Percentiles rank a stretch among this genome's conserved stretches.
Conservation (phyloP, 2,888 invertebrate genomes). For the Nineta flava region DNA sequence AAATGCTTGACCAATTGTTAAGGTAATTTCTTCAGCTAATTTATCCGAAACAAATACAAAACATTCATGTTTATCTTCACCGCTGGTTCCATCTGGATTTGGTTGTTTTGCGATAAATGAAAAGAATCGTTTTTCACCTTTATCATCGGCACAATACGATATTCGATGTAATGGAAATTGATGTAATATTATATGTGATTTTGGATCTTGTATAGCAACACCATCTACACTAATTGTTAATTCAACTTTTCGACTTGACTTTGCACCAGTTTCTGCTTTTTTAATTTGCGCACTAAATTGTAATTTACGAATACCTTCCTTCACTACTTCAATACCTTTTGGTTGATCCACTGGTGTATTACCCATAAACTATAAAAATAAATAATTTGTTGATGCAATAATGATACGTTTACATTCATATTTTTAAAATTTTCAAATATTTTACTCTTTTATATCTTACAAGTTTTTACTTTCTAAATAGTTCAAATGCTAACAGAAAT, state of each 20-base stretch:
- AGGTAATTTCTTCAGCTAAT: slow-evolving; percentile 90
- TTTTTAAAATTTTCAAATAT: too few relatives aligned
- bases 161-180: slow-evolving; percentile 95
- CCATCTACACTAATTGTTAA: slow-evolving; percentile 96
- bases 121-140: slow-evolving; percentile 94
- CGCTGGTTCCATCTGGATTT: slow-evolving; percentile 30
- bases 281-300: slow-evolving; percentile 87
- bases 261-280: slow-evolving; percentile 80
- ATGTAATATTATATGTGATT: slow-evolving; percentile 68
- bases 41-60: slow-evolving; percentile 97
- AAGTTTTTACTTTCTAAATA: slow-evolving; percentile 1
- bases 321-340: slow-evolving; percentile 95
- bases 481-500: too few relatives aligned
- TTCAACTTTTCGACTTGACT: slow-evolving; percentile 72
- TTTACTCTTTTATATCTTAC: slow-evolving; percentile 6
- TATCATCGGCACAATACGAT: slow-evolving; percentile 98
- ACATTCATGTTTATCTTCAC: slow-evolving; percentile 76
- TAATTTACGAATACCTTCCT: slow-evolving; percentile 90
- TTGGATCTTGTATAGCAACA: slow-evolving; percentile 73
- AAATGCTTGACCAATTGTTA: slow-evolving; percentile 97
- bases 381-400: background rate
- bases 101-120: slow-evolving; percentile 80
- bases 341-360: slow-evolving; percentile 90
- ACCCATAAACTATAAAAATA: slow-evolving; percentile 65
- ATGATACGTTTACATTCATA: too few relatives aligned